A percentile compares a stretch with the other conserved stretches of the same genome.
phyloP scores from a whole-genome alignment of 53 echinoderm and acorn worm genomes.

The Crossaster papposus region DNA sequence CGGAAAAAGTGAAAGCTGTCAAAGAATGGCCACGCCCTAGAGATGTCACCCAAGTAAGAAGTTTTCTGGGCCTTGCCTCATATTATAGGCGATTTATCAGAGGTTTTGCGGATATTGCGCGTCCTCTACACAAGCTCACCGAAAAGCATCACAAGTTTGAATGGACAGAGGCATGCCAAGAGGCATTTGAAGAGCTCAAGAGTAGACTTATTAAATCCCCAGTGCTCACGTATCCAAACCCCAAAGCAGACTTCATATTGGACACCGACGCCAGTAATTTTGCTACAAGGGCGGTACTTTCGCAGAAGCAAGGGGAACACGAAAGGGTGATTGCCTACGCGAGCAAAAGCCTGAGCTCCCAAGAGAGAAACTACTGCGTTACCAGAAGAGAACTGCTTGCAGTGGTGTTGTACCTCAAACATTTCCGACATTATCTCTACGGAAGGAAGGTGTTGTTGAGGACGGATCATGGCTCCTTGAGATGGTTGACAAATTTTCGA shows the following conservation, averaged over 20 bases:
- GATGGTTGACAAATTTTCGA: slow-evolving; percentile 56
- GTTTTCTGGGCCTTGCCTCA: slow-evolving; percentile 36
- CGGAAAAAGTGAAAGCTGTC: slow-evolving; percentile 17
- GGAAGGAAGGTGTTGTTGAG: slow-evolving; percentile 31
- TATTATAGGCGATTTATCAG: slow-evolving; percentile 42
- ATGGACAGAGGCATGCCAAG: slow-evolving; percentile 33
- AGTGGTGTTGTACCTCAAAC: slow-evolving; percentile 24
- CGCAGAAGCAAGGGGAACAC: slow-evolving; percentile 30
- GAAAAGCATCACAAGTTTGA: slow-evolving; percentile 1
- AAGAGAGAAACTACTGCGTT: slow-evolving; percentile 54
- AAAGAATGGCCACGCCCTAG: slow-evolving; percentile 10
- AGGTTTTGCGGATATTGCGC: slow-evolving; percentile 29
- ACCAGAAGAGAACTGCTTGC: slow-evolving; percentile 45
- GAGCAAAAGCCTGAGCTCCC: slow-evolving; percentile 21
- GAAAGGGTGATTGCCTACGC: slow-evolving; percentile 43
- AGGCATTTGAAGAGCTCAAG: slow-evolving; percentile 19
- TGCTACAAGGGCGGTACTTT: slow-evolving; percentile 37
- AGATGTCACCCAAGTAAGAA: slow-evolving; percentile 22
- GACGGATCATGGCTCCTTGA: slow-evolving; percentile 60
- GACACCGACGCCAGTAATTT: slow-evolving; percentile 52
- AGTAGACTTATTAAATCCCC: background rate
- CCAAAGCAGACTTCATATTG: background rate
- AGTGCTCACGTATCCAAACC: slow-evolving; percentile 36
- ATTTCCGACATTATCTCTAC: slow-evolving; percentile 53
- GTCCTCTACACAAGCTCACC: slow-evolving; percentile 31